Conservation (phyloP, 2,797 vertebrate species). For the Carapus acus region DNA sequence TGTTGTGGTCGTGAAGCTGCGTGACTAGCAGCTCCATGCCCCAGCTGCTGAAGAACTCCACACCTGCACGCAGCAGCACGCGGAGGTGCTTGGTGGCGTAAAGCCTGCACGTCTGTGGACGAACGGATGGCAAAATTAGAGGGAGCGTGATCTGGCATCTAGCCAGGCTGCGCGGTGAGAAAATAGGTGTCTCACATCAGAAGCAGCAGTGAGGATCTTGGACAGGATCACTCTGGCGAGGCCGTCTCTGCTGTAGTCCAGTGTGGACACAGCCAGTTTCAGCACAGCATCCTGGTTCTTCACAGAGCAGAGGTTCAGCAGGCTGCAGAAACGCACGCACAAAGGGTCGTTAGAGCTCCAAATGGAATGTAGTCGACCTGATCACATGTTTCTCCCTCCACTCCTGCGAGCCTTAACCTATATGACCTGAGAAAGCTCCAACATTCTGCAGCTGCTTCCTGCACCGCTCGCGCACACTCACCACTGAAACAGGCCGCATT, state of each 20-base stretch:
- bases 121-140: neutral
- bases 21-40: conserved; percentile 97
- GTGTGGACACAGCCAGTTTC: conserved; percentile 92
- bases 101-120: conserved; percentile 81
- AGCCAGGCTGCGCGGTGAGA: neutral
- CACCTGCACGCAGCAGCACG: conserved; percentile 90
- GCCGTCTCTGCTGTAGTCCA: conserved; percentile 97
- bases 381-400: neutral
- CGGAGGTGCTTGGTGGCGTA: conserved; percentile 96
- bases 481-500: conserved; percentile 98
- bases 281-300: conserved; percentile 98
- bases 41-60: conserved; percentile 99
- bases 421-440: neutral
- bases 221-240: conserved; percentile 96
- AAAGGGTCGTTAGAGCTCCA: neutral
- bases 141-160: neutral
- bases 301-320: conserved; percentile 93
- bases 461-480: conserved; percentile 59
- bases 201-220: conserved; percentile 94
- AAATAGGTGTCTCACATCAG: conserved; percentile 77
- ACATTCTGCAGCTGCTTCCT: neutral
- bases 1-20: conserved; percentile 97
- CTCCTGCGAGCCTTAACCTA: neutral
- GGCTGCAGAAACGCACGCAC: conserved; percentile 66
- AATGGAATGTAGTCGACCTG: neutral